Conservation (phyloP, 23 tunicate genomes). For the Trididemnum miniatum region DNA sequence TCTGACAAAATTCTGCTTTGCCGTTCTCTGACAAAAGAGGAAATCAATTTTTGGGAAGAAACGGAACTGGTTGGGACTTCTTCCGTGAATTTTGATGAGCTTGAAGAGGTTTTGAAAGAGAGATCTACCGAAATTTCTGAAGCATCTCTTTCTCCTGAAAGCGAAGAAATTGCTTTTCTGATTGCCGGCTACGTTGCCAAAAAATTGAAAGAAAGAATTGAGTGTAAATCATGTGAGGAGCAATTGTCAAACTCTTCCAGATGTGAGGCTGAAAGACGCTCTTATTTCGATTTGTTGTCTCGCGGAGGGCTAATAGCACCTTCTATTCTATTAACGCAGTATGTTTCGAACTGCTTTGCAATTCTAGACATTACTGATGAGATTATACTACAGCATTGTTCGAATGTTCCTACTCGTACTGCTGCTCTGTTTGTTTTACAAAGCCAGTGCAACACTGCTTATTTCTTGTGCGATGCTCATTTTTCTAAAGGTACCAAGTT, state of each 20-base stretch:
- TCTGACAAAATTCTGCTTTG: constrained; percentile 16
- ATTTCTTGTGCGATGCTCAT: background rate
- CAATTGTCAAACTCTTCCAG: background rate
- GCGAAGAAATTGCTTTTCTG: background rate
- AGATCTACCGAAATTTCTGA: background rate
- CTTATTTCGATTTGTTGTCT: background rate
- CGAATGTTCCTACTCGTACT: background rate
- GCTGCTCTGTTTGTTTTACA: constrained; percentile 14
- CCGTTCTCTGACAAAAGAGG: constrained; percentile 16
- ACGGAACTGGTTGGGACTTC: background rate
- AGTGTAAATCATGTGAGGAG: background rate
- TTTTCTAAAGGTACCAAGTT: background rate
- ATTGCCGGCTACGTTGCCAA: constrained; percentile 26
- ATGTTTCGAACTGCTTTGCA: constrained; percentile 4
- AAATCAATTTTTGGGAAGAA: constrained; percentile 28
- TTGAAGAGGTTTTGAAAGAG: background rate
- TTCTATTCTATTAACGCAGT: background rate
- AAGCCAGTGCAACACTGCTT: background rate
- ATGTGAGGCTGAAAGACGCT: background rate
- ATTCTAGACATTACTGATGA: background rate
- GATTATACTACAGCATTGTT: background rate
- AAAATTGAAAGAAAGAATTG: constrained; percentile 4
- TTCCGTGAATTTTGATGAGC: background rate
- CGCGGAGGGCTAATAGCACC: constrained; percentile 10
- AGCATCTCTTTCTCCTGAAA: background rate